Conservation (phyloP, 1,140 invertebrate genomes). For the Cepaea nemoralis region DNA sequence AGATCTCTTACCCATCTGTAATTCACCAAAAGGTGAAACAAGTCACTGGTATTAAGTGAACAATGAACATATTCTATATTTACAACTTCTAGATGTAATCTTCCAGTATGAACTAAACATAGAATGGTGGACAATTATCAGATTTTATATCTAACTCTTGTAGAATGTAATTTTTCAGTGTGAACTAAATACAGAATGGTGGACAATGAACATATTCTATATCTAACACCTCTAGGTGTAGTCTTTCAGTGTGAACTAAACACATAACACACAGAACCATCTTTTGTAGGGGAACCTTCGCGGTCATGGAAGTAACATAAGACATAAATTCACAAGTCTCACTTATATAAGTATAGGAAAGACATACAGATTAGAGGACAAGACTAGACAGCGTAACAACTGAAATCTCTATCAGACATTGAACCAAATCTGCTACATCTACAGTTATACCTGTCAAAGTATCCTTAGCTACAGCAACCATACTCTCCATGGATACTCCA, state of each 20-base stretch:
- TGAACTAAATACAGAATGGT: neutral
- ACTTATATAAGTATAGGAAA: constrained; percentile 42
- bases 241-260: neutral
- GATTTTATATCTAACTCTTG: neutral
- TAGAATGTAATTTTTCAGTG: neutral
- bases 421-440: neutral
- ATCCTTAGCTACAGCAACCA: constrained; percentile 22
- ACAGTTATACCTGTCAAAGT: constrained; percentile 26
- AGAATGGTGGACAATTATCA: neutral
- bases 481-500: constrained; percentile 42
- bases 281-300: too few relatives aligned
- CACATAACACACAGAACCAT: too few relatives aligned
- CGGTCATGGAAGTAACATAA: too few relatives aligned
- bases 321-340: neutral
- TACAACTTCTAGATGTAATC: neutral
- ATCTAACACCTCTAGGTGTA: neutral
- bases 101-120: neutral
- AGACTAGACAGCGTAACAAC: constrained; percentile 45
- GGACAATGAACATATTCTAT: neutral
- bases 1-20: too few relatives aligned
- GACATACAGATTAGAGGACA: too few relatives aligned
- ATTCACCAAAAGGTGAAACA: too few relatives aligned
- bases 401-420: constrained; percentile 5
- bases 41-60: too few relatives aligned
- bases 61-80: neutral